These are phyloP conservation scores for Myotis lucifugus DNA, from an alignment of 2,113 vertebrate genomes.

Conservation along the genomic window DNA sequence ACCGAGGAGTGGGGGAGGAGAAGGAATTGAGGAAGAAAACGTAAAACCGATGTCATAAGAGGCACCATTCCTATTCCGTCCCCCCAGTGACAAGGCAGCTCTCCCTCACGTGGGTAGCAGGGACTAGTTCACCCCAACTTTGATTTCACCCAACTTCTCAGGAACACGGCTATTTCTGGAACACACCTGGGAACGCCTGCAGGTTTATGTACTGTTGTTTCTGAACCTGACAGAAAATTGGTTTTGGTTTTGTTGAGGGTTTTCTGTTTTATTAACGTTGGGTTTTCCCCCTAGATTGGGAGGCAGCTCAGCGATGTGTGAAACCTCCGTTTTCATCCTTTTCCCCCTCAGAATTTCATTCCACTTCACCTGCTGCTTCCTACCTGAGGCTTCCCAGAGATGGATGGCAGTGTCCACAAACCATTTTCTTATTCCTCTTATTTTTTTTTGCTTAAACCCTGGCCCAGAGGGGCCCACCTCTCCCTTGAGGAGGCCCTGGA, in stretches of 20 bases:
- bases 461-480: background rate
- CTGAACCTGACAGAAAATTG: constrained; percentile 63
- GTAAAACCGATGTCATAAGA: background rate
- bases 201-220: constrained; percentile 70
- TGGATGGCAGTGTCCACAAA: constrained; percentile 52
- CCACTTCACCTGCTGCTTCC: constrained; percentile 62
- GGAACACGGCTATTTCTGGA: constrained; percentile 52
- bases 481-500: background rate
- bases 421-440: constrained; percentile 60
- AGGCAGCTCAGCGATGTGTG: constrained; percentile 69
- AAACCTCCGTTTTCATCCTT: constrained; percentile 70
- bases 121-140: background rate
- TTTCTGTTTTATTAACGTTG: constrained; percentile 76
- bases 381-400: constrained; percentile 56
- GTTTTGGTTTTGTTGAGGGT: constrained; percentile 71
- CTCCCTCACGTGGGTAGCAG: background rate
- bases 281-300: constrained; percentile 70
- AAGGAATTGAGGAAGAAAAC: background rate
- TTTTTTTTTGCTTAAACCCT: constrained; percentile 67
- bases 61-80: fast-evolving
- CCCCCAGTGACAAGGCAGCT: background rate
- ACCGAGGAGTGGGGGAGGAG: background rate
- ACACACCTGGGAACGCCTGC: constrained; percentile 1
- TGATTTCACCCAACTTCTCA: constrained; percentile 32
- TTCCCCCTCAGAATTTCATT: constrained; percentile 64